Base-by-base conservation (phyloP, 2,888 invertebrate species). In the Laspeyria flexula region DNA sequence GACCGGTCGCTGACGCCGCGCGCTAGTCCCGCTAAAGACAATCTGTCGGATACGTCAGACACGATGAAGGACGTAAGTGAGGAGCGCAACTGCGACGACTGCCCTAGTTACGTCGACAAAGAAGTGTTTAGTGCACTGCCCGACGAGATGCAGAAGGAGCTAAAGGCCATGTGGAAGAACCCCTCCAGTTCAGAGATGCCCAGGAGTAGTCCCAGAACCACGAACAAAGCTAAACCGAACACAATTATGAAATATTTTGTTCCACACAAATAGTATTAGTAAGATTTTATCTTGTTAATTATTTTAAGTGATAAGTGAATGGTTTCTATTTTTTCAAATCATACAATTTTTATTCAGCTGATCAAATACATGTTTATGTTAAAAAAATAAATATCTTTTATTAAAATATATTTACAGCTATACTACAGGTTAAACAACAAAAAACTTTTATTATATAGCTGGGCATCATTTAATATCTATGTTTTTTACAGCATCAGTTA, bases 101-200 rank as follows among this genome's bases (percentile, higher is more conserved):
- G 95, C 77, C 96, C 96, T 0, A 93, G 94, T 50, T 94, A 94
- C 64, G 94, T 94, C 12, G 95, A 96, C 84, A 93, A 94, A 45
- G 93, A 93, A 66, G 95, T 96, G 39, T 96, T 96, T 73, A 94
- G 93, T 63, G 94, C 95, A 60, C 85, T 96, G 61, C 96, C 96
- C 0, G 84, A 93, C 21, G 95, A 96, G 41, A 92, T 96, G 81
- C 96, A 96, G 79, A 94, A 95, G 68, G 96, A 96, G 80, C 85
- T 96, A 15, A 94, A 95, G 77, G 91, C 92, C n/a, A 94, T 95
- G 74, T 95, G 95, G 94, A 93, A 93, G 58, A 91, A 92, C 65
- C 90, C 91, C 56, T 87, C 91, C 31, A 78, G 83, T 64, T 88
- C 92, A 16, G 85, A 81, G 34, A 65, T 89, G 62, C 79, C 85